Evolutionary conservation across 1,140 invertebrate species (phyloP).

Genomic region (Rhynchophorus ferrugineus): DNA sequence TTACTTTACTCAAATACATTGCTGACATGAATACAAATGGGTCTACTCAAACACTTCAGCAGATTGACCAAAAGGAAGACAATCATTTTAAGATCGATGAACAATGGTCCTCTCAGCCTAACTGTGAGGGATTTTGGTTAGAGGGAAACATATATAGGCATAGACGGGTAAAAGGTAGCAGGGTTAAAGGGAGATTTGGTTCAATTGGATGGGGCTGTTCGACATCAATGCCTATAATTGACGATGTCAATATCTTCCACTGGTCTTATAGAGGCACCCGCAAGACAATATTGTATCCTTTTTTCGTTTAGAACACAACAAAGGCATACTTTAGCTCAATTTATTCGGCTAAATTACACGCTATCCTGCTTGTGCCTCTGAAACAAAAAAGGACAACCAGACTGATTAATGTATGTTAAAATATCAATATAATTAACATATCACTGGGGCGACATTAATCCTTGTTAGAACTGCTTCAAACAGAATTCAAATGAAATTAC

Average conservation of each 20-base stretch:
- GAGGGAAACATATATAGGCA: neutral
- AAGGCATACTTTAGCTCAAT: constrained; percentile 13
- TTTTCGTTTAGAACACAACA: constrained; percentile 38
- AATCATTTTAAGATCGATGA: no score
- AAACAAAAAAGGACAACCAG: constrained; percentile 57
- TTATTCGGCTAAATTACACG: constrained; percentile 21
- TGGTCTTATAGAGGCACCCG: constrained; percentile 42
- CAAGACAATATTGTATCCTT: constrained; percentile 41
- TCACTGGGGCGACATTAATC: neutral
- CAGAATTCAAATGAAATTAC: neutral
- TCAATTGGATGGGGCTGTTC: no score
- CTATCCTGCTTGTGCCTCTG: constrained; percentile 68
- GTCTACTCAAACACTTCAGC: neutral
- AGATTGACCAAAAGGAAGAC: neutral
- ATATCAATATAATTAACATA: neutral
- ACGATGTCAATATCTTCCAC: constrained; percentile 35
- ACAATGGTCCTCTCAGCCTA: no score
- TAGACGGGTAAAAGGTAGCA: neutral
- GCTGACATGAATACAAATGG: no score
- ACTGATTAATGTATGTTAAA: constrained; percentile 46
- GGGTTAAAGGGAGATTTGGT: constrained; percentile 4
- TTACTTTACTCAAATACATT: neutral
- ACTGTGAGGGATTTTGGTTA: constrained; percentile 10
- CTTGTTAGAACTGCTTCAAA: neutral
- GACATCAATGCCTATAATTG: no score